Evolutionary conservation across 2,797 vertebrate species (phyloP).

Genomic region (Intellagama lesueurii): DNA sequence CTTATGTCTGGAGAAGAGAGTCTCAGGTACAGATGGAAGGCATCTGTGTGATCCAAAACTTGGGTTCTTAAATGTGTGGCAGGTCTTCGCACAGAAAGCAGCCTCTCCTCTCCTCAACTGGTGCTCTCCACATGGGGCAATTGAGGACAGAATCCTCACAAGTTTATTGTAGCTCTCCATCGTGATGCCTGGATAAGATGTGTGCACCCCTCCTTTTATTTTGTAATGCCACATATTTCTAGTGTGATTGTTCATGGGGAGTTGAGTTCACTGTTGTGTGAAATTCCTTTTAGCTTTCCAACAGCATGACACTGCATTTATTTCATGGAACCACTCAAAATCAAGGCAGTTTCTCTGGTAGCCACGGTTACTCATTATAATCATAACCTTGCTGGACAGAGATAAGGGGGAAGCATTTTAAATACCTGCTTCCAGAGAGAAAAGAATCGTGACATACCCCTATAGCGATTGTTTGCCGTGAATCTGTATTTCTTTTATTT

Average conservation of each 20-base stretch:
- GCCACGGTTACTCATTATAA: neutral
- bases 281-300: neutral
- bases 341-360: neutral
- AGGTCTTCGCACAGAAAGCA: no score
- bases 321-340: neutral
- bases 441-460: conserved; percentile 41
- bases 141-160: no score
- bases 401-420: neutral
- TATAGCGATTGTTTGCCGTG: conserved; percentile 26
- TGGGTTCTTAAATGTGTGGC: no score
- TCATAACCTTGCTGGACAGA: neutral
- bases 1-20: no score
- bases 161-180: no score
- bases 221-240: neutral
- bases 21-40: no score
- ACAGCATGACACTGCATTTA: neutral
- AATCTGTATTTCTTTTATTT: conserved; percentile 41
- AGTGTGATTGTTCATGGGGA: neutral
- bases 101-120: no score
- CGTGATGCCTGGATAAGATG: no score
- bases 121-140: no score
- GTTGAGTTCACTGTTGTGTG: neutral
- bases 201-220: no score
- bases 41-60: no score
- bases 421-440: conserved; percentile 28